Conservation (phyloP, 2,888 invertebrate species). For the Microctonus hyperodae region DNA sequence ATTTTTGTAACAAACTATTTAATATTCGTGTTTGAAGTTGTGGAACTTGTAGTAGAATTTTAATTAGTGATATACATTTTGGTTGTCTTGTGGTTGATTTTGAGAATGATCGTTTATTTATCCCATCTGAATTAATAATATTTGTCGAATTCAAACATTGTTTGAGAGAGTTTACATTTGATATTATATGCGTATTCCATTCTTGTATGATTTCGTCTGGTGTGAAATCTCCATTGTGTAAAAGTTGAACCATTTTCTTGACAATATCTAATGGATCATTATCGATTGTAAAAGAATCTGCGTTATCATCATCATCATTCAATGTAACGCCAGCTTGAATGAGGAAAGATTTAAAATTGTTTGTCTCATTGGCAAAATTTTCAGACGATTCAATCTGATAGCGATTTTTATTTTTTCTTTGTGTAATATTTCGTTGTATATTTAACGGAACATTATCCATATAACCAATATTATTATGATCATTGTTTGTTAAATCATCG, state of each 20-base stretch:
- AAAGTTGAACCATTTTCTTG: conserved; percentile 46
- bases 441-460: too few relatives aligned
- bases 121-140: conserved; percentile 37
- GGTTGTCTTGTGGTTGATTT: not conserved
- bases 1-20: conserved; percentile 46
- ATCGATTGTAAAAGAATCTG: conserved; percentile 46
- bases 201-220: conserved; percentile 44
- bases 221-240: conserved; percentile 39
- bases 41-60: conserved; percentile 53
- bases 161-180: conserved; percentile 48
- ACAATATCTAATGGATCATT: conserved; percentile 42
- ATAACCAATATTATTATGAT: too few relatives aligned
- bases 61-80: conserved; percentile 49
- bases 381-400: not conserved
- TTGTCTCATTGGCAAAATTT: not conserved
- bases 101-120: conserved; percentile 29
- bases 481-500: too few relatives aligned
- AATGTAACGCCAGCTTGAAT: conserved; percentile 47
- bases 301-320: conserved; percentile 32
- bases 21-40: conserved; percentile 50
- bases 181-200: conserved; percentile 48
- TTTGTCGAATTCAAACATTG: conserved; percentile 49
- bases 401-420: not conserved
- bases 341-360: conserved; percentile 46
- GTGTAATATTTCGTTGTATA: not conserved